Percentiles rank a stretch among this genome's conserved stretches.
Evolutionary conservation across 2,797 vertebrate species (phyloP).

Genomic region (Sarcoramphus papa): DNA sequence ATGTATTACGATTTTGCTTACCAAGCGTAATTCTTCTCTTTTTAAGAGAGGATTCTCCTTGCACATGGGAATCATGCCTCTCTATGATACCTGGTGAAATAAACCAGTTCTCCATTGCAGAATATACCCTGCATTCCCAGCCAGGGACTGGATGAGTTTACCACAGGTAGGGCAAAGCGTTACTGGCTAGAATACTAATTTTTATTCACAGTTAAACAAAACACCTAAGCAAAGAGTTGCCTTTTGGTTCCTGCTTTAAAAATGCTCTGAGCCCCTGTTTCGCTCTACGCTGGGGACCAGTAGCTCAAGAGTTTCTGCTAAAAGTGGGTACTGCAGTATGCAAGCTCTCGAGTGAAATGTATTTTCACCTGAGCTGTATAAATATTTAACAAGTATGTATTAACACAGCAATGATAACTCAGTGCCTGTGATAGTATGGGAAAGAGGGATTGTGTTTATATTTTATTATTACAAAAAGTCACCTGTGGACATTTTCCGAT

Average conservation of each 20-base stretch:
- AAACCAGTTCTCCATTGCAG: background rate
- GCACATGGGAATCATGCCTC: background rate
- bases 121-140: background rate
- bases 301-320: background rate
- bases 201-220: background rate
- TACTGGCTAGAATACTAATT: background rate
- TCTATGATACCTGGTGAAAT: background rate
- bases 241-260: background rate
- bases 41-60: background rate
- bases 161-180: background rate
- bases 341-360: background rate
- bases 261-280: background rate
- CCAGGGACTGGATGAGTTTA: background rate
- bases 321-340: background rate
- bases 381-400: conserved; percentile 12
- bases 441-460: background rate
- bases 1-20: background rate
- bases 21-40: background rate
- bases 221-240: background rate
- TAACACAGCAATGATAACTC: background rate
- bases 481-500: background rate
- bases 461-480: background rate
- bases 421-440: background rate
- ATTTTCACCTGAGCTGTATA: conserved; percentile 8
- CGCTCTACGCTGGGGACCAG: background rate